Base-by-base conservation (phyloP, 2,888 invertebrate species). In the Nomada goodeniana region DNA sequence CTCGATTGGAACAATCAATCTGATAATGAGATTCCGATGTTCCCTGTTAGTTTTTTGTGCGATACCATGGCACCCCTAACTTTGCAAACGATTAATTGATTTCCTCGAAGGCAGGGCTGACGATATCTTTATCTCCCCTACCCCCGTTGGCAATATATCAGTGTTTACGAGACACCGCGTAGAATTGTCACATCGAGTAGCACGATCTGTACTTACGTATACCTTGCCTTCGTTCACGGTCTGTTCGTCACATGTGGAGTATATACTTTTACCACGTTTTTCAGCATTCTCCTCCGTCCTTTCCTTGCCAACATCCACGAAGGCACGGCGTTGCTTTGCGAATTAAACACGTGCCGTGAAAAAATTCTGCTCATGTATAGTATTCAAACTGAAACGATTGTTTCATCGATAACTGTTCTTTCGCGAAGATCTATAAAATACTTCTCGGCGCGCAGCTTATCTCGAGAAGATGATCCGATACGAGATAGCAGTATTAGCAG, bases 141-240 rank as follows among this genome's bases (percentile, higher is more conserved):
- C 57, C 76, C 55, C 55, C 26, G 23, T 26, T 36, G 47, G 10
- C 5, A 52, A 36, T 83, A 82, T 73, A 86, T 89, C 86, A 80
- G 86, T 86, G 88, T 90, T 90, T 89, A 89, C 80, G 81, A 72
- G 89, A 89, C 91, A 90, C 91, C 89, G 88, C 78, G 82, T 90
- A 86, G 85, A 87, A 72, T 81, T 76, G 73, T 83, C 76, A 36
- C 36, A 36, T 36, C 36, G 36, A 36, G 81, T 80, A 60, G 44
- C 78, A 67, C 86, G 80, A 71, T 81, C 67, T 70, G 67, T 69
- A 36, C 36, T 36, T 36, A 36, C 36, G 67, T 84, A 75, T 84
- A 86, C 85, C 89, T 90, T 89, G 88, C 89, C 88, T 90, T 89
- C 89, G 90, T 91, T 91, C 91, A 91, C 91, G 91, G 90, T 91